Conservation (phyloP, 2,113 vertebrate species). For the Sinocyclocheilus anophthalmus region DNA sequence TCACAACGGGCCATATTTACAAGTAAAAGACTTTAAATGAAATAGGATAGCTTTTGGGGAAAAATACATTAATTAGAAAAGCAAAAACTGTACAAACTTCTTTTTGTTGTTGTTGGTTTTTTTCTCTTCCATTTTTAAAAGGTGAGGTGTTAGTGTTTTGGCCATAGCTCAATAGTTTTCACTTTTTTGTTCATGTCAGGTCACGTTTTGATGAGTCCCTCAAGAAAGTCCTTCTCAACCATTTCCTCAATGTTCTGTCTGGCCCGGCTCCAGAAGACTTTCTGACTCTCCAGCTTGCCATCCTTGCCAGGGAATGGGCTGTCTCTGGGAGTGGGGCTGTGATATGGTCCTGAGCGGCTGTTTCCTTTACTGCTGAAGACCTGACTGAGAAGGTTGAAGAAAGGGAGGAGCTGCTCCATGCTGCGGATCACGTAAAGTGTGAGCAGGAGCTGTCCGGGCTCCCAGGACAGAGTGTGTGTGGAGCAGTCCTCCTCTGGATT, state of each 20-base stretch:
- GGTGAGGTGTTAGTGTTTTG: slow-evolving; percentile 72
- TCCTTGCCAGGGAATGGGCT: slow-evolving; percentile 83
- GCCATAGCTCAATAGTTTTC: neutral
- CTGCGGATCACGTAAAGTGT: slow-evolving; percentile 91
- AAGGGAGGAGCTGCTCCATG: slow-evolving; percentile 96
- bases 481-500: slow-evolving; percentile 92
- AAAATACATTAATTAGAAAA: slow-evolving; percentile 79
- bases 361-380: slow-evolving; percentile 96
- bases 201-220: slow-evolving; percentile 95
- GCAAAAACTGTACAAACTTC: slow-evolving; percentile 76
- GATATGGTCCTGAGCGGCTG: slow-evolving; percentile 84
- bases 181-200: neutral
- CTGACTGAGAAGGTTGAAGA: slow-evolving; percentile 95
- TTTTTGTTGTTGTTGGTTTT: slow-evolving; percentile 38
- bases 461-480: slow-evolving; percentile 86
- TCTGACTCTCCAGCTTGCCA: slow-evolving; percentile 92
- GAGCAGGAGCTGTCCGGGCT: slow-evolving; percentile 90
- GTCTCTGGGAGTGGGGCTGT: slow-evolving; percentile 78
- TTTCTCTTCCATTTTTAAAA: slow-evolving; percentile 55
- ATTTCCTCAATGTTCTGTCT: slow-evolving; percentile 97
- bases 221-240: slow-evolving; percentile 98
- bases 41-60: slow-evolving; percentile 81
- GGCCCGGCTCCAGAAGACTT: slow-evolving; percentile 92
- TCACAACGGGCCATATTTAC: slow-evolving; percentile 87
- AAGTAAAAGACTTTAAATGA: slow-evolving; percentile 90